phyloP scores from a whole-genome alignment of 2,113 vertebrate genomes.

The Anguilla japonica region DNA sequence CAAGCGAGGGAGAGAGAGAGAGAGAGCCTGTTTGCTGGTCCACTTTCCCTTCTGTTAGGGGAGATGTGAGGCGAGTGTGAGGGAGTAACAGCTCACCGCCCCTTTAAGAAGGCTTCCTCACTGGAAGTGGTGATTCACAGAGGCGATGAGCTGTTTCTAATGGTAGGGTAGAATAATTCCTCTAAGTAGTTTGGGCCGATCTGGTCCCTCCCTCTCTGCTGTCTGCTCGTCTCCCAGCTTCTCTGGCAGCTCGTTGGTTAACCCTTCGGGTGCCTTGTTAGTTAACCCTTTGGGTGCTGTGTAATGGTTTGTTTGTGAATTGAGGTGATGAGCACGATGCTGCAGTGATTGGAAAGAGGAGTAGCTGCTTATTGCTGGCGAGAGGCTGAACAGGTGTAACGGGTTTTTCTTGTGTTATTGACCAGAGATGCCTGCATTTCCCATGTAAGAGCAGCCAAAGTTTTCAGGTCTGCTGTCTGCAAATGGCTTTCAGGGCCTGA shows the following conservation, averaged over 20 bases:
- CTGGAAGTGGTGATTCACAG: conserved; percentile 84
- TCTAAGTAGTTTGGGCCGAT: conserved; percentile 69
- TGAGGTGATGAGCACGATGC: conserved; percentile 44
- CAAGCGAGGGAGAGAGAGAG: conserved; percentile 46
- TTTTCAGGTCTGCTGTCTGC: no score
- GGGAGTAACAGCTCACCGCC: conserved; percentile 79
- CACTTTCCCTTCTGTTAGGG: conserved; percentile 68
- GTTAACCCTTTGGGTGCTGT: conserved; percentile 19
- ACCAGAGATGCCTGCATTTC: no score
- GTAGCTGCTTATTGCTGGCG: neutral
- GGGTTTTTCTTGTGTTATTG: neutral
- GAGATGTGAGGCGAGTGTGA: conserved; percentile 70
- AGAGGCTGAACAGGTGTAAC: neutral
- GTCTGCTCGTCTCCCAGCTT: conserved; percentile 29
- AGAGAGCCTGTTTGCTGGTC: conserved; percentile 61
- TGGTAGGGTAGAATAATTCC: conserved; percentile 88
- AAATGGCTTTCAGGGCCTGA: no score
- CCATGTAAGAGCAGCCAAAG: no score
- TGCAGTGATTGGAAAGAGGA: neutral
- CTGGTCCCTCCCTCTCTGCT: conserved; percentile 56
- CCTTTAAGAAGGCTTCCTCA: conserved; percentile 66
- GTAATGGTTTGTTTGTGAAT: conserved; percentile 42
- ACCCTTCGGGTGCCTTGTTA: neutral
- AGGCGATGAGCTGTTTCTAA: conserved; percentile 87
- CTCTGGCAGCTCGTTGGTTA: neutral